phyloP scores from a whole-genome alignment of 2,113 vertebrate genomes.

The Engraulis encrasicolus region DNA sequence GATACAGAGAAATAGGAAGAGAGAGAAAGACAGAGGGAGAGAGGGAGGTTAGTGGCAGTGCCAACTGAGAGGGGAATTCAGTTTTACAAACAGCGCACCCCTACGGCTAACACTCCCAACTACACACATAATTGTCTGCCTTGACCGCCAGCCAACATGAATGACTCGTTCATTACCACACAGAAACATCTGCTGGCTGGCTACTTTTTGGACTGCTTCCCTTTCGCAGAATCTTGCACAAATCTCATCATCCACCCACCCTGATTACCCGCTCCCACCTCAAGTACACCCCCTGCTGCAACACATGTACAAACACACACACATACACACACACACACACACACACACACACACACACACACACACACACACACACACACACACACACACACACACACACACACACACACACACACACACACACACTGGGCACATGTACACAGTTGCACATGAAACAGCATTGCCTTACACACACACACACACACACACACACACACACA shows the following conservation, averaged over 20 bases:
- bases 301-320: neutral
- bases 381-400: too few relatives aligned
- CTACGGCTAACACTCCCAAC: neutral
- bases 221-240: neutral
- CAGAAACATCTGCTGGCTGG: slow-evolving; percentile 20
- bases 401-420: neutral
- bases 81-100: slow-evolving; percentile 28
- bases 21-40: slow-evolving; percentile 35
- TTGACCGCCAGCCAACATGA: slow-evolving; percentile 11
- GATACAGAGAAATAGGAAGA: too few relatives aligned
- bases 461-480: slow-evolving; percentile 64
- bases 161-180: slow-evolving; percentile 10
- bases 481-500: too few relatives aligned
- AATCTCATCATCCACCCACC: neutral
- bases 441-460: too few relatives aligned
- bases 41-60: slow-evolving; percentile 54
- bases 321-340: neutral
- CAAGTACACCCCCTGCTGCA: neutral
- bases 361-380: neutral
- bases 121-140: slow-evolving; percentile 17
- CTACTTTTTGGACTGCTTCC: slow-evolving; percentile 10
- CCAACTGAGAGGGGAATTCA: slow-evolving; percentile 38
- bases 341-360: neutral
- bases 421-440: too few relatives aligned
- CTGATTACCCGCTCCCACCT: neutral